A percentile compares a stretch with the other conserved stretches of the same genome.
Evolutionary conservation across 2,888 invertebrate species (phyloP).

Genomic region (Helobdella robusta): DNA sequence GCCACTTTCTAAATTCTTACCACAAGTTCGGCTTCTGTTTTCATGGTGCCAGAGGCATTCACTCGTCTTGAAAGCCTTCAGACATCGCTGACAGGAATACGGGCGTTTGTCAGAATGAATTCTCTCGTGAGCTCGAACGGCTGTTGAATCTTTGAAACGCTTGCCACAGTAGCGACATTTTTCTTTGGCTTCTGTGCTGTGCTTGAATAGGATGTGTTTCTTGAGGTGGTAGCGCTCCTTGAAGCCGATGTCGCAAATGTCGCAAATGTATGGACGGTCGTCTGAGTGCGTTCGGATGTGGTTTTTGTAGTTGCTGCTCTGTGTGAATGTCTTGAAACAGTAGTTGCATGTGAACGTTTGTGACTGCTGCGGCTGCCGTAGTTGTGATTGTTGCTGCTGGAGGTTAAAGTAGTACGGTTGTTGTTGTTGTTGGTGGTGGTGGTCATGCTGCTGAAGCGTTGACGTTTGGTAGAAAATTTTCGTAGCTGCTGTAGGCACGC

Average conservation of each 20-base stretch:
- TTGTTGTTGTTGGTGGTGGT: neutral
- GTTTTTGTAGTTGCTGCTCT: conserved; percentile 37
- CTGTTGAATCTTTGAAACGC: conserved; percentile 37
- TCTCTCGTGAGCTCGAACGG: conserved; percentile 36
- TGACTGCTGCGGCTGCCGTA: too few relatives aligned
- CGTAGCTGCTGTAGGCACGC: neutral
- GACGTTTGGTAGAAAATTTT: neutral
- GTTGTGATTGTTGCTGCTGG: neutral
- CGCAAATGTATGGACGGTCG: conserved; percentile 36
- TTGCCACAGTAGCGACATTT: conserved; percentile 35
- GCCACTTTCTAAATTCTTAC: conserved; percentile 24
- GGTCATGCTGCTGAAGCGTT: neutral
- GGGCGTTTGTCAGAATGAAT: conserved; percentile 36
- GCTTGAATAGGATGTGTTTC: conserved; percentile 37
- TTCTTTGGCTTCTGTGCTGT: conserved; percentile 35
- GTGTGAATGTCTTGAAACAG: conserved; percentile 36
- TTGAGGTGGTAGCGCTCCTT: conserved; percentile 37
- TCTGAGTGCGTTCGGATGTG: conserved; percentile 37
- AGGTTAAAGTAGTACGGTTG: neutral
- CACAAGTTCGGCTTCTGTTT: conserved; percentile 36
- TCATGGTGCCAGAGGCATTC: conserved; percentile 38
- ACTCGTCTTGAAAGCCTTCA: conserved; percentile 36
- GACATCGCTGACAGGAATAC: conserved; percentile 34
- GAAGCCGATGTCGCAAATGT: conserved; percentile 36
- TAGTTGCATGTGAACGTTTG: conserved; percentile 34